Evolutionary conservation across 2,113 vertebrate species (phyloP).

Genomic region (Caretta caretta): DNA sequence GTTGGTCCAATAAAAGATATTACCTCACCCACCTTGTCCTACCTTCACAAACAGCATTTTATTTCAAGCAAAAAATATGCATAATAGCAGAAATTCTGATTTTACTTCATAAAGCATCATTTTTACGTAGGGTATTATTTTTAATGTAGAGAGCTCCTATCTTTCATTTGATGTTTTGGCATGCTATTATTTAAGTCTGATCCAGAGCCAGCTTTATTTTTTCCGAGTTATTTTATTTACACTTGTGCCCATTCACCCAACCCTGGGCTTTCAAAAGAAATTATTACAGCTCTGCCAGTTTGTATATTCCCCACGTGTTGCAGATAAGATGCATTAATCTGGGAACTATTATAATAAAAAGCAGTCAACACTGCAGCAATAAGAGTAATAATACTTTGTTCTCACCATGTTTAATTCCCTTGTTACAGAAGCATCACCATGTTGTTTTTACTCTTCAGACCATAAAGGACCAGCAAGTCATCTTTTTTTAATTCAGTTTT

Average conservation of each 20-base stretch:
- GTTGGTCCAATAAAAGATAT: not conserved
- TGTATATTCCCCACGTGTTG: conserved; percentile 25
- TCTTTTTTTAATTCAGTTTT: not conserved
- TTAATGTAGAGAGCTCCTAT: not conserved
- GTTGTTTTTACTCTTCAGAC: conserved; percentile 31
- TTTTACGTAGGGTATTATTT: conserved; percentile 5
- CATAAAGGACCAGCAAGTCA: not conserved
- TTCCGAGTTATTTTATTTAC: conserved; percentile 33
- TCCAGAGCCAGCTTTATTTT: not conserved
- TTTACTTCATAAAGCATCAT: not conserved
- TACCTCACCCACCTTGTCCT: not conserved
- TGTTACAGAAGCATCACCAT: conserved; percentile 7
- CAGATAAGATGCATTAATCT: conserved; percentile 58
- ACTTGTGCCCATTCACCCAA: conserved; percentile 28
- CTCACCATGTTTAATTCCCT: conserved; percentile 42
- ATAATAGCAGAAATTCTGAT: not conserved
- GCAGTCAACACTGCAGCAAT: conserved; percentile 27
- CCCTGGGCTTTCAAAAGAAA: not conserved
- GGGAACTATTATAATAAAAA: conserved; percentile 51
- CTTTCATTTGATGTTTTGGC: conserved; percentile 15
- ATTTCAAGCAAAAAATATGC: not conserved
- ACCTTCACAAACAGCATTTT: not conserved
- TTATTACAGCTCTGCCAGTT: conserved; percentile 58
- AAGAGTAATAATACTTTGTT: conserved; percentile 27
- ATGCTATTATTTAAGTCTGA: not conserved